phyloP scores from a whole-genome alignment of 2,888 invertebrate species.

The Sarcophaga caerulescens region DNA sequence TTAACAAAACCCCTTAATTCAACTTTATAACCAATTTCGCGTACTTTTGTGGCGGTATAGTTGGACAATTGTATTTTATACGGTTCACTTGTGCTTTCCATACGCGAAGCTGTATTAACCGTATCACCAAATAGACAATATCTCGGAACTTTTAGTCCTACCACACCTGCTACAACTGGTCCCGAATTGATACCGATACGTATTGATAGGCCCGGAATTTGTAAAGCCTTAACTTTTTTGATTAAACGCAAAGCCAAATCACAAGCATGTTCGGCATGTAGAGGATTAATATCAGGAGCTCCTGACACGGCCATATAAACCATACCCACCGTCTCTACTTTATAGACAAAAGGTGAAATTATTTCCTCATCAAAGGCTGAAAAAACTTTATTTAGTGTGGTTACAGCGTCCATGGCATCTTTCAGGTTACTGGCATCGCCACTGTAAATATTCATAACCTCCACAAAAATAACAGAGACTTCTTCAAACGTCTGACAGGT shows the following conservation, averaged over 20 bases:
- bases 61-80: slow-evolving; percentile 90
- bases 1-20: slow-evolving; percentile 88
- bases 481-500: slow-evolving; percentile 88
- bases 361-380: slow-evolving; percentile 92
- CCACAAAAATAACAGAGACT: slow-evolving; percentile 81
- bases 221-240: slow-evolving; percentile 85
- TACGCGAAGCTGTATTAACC: slow-evolving; percentile 94
- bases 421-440: slow-evolving; percentile 77
- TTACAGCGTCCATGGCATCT: slow-evolving; percentile 90
- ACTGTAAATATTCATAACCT: slow-evolving; percentile 79
- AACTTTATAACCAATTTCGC: slow-evolving; percentile 85
- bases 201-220: slow-evolving; percentile 85
- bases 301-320: slow-evolving; percentile 96
- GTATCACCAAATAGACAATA: slow-evolving; percentile 96
- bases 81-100: slow-evolving; percentile 88
- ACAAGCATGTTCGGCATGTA: slow-evolving; percentile 90
- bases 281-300: slow-evolving; percentile 88
- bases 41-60: slow-evolving; percentile 86
- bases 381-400: slow-evolving; percentile 92
- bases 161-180: slow-evolving; percentile 93
- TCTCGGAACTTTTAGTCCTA: slow-evolving; percentile 89
- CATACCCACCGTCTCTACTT: slow-evolving; percentile 97
- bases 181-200: slow-evolving; percentile 89
- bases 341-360: slow-evolving; percentile 92
- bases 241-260: slow-evolving; percentile 90